phyloP scores from a whole-genome alignment of 1,140 invertebrate genomes.

The Coptotermes formosanus region DNA sequence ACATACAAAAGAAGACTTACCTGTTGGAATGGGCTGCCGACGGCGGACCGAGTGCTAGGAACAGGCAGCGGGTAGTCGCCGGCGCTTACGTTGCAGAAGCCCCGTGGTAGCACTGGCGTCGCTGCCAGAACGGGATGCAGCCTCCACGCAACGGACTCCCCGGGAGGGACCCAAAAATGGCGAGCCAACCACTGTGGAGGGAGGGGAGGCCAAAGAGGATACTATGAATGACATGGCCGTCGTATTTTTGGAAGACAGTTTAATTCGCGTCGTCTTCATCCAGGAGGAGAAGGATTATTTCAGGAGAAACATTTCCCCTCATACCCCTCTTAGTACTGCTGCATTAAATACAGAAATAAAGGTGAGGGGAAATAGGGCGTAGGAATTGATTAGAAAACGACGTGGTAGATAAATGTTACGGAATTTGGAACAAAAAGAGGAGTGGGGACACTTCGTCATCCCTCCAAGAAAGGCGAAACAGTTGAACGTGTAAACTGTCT shows the following conservation, averaged over 20 bases:
- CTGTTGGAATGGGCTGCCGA: not conserved
- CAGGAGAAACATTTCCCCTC: not conserved
- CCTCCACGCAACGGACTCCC: not conserved
- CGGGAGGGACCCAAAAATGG: slow-evolving; percentile 13
- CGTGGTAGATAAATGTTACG: no score
- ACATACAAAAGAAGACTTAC: not conserved
- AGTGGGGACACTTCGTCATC: not conserved
- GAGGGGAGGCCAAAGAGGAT: not conserved
- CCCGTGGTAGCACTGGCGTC: not conserved
- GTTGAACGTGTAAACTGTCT: not conserved
- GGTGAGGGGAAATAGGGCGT: no score
- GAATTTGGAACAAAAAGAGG: no score
- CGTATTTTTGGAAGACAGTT: not conserved
- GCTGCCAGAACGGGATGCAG: not conserved
- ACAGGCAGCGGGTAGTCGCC: not conserved
- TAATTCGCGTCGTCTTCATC: not conserved
- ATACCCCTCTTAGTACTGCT: no score
- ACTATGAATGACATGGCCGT: not conserved
- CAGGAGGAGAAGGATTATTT: not conserved
- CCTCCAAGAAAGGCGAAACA: not conserved
- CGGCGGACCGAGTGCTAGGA: not conserved
- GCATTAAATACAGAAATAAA: no score
- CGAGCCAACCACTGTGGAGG: not conserved
- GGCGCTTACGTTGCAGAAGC: not conserved
- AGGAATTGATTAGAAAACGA: no score